Conservation (phyloP, 2,888 invertebrate species). For the Chymomyza fuscimana region DNA sequence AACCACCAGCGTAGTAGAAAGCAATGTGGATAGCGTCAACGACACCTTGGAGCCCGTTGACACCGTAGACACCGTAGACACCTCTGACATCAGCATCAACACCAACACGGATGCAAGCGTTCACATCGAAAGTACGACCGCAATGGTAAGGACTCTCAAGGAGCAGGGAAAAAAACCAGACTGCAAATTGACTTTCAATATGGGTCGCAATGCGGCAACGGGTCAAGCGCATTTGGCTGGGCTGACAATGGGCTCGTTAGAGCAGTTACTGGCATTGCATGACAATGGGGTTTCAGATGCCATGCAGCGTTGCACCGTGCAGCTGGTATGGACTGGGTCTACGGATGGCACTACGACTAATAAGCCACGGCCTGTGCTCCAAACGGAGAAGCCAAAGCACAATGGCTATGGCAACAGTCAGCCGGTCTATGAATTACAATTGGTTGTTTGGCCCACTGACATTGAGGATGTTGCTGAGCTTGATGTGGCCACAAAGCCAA, state of each 20-base stretch:
- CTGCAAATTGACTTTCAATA: constrained; percentile 70
- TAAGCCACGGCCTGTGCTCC: constrained; percentile 51
- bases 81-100: background rate
- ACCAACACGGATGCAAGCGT: background rate
- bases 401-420: constrained; percentile 38
- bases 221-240: constrained; percentile 13
- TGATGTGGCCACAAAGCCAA: constrained; percentile 31
- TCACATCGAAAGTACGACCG: constrained; percentile 1
- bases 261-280: constrained; percentile 38
- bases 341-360: constrained; percentile 38
- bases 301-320: constrained; percentile 18
- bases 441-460: constrained; percentile 74
- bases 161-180: constrained; percentile 42
- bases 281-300: constrained; percentile 39
- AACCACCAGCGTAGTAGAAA: constrained; percentile 6
- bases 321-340: background rate
- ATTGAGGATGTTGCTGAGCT: constrained; percentile 53
- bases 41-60: background rate
- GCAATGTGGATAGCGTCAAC: background rate
- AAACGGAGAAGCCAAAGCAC: constrained; percentile 18
- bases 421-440: constrained; percentile 73
- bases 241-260: constrained; percentile 71
- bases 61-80: background rate
- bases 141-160: background rate
- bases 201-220: constrained; percentile 21